Evolutionary conservation across 2,797 vertebrate genomes (phyloP).

Genomic region (Lates japonicus): DNA sequence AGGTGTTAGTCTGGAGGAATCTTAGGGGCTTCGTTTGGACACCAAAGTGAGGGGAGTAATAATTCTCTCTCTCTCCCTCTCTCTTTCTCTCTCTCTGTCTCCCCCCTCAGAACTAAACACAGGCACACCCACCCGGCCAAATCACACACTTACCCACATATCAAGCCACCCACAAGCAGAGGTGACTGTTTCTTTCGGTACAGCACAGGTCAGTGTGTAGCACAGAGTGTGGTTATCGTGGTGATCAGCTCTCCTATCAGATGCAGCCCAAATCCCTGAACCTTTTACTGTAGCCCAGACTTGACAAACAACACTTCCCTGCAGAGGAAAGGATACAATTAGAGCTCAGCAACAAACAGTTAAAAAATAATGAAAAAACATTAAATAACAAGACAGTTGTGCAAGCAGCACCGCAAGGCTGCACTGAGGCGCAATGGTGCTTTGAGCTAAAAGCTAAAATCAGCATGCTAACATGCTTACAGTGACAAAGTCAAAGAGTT

Average conservation of each 20-base stretch:
- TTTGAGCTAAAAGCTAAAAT: not conserved
- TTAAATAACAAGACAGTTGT: not conserved
- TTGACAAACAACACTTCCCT: not conserved
- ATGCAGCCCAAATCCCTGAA: conserved; percentile 44
- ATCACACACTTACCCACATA: conserved; percentile 33
- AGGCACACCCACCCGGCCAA: conserved; percentile 33
- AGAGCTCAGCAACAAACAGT: conserved; percentile 36
- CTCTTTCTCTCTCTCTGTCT: conserved; percentile 37
- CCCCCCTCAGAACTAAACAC: conserved; percentile 8
- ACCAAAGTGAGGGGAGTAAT: conserved; percentile 72
- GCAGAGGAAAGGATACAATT: conserved; percentile 18
- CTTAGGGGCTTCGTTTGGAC: conserved; percentile 73
- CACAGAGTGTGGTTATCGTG: conserved; percentile 35
- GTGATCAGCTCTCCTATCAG: conserved; percentile 48
- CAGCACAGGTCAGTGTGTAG: conserved; percentile 39
- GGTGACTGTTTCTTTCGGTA: conserved; percentile 31
- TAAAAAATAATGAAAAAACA: not conserved
- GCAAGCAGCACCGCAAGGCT: not conserved
- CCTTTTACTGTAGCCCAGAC: conserved; percentile 30
- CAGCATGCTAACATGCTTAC: not conserved
- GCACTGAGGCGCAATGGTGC: not conserved
- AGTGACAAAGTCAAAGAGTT: not conserved
- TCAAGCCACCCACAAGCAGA: conserved; percentile 18
- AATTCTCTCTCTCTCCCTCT: conserved; percentile 57
- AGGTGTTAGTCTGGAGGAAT: conserved; percentile 77